Conservation (phyloP, 2,113 vertebrate species). For the Cryptotis parvus region DNA sequence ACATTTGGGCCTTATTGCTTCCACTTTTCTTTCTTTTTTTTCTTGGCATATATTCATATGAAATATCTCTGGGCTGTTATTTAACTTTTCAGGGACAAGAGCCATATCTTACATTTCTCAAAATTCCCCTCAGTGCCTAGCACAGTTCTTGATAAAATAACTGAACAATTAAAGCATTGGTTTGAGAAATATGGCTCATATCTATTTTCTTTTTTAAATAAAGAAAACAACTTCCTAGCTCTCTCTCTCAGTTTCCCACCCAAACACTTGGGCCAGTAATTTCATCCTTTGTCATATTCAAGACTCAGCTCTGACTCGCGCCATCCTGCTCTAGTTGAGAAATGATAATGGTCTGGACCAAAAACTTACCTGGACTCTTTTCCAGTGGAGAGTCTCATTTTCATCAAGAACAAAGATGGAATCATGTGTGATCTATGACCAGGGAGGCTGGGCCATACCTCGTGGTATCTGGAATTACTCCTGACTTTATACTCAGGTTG, state of each 20-base stretch:
- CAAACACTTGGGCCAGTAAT: too few relatives aligned
- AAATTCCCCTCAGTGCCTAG: background rate
- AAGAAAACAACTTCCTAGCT: background rate
- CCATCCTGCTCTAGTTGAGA: too few relatives aligned
- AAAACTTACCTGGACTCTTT: too few relatives aligned
- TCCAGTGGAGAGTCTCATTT: too few relatives aligned
- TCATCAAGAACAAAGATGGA: too few relatives aligned
- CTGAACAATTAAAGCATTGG: background rate
- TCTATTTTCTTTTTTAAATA: background rate
- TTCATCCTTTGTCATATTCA: too few relatives aligned
- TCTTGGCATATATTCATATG: slow-evolving; percentile 19
- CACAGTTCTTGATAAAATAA: slow-evolving; percentile 54
- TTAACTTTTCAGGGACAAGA: slow-evolving; percentile 39
- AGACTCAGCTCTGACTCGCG: too few relatives aligned
- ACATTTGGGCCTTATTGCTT: background rate
- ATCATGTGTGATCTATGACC: too few relatives aligned
- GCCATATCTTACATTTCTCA: slow-evolving; percentile 40
- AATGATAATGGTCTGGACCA: too few relatives aligned
- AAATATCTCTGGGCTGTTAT: slow-evolving; percentile 18
- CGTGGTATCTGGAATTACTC: too few relatives aligned
- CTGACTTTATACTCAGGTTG: too few relatives aligned
- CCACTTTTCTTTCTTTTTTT: background rate
- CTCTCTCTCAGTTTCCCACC: background rate
- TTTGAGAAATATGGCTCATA: background rate
- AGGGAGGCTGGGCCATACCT: too few relatives aligned